A percentile compares a stretch with the other conserved stretches of the same genome.
phyloP scores from a whole-genome alignment of 2,113 vertebrate species.

The Sardina pilchardus region DNA sequence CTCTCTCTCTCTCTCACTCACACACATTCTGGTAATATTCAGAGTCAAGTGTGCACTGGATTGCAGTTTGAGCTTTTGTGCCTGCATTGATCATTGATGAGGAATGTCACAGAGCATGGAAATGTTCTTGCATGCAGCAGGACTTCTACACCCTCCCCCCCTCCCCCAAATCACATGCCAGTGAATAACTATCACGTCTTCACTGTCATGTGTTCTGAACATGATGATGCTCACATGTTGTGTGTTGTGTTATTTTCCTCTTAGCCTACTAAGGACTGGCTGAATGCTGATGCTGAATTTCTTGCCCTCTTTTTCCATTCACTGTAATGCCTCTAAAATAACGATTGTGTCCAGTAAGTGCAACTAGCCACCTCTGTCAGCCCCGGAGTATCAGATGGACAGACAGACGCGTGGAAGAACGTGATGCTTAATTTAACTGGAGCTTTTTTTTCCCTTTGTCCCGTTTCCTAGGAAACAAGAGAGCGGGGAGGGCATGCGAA shows the following conservation, averaged over 20 bases:
- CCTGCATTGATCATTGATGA: background rate
- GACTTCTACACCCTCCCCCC: background rate
- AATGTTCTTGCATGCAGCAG: background rate
- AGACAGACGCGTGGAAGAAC: background rate
- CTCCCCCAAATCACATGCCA: background rate
- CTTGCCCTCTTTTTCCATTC: background rate
- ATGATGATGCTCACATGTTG: background rate
- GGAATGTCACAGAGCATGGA: background rate
- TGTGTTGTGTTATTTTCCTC: background rate
- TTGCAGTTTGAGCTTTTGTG: background rate
- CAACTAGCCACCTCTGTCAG: background rate
- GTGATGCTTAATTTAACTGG: slow-evolving; percentile 27
- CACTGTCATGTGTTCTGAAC: background rate
- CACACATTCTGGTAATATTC: background rate
- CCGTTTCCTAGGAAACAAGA: slow-evolving; percentile 82
- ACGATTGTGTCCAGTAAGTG: background rate
- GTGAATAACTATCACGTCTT: background rate
- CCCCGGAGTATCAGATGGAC: background rate
- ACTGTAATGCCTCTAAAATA: background rate
- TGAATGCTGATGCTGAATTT: background rate
- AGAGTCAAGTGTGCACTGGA: background rate
- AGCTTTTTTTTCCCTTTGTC: slow-evolving; percentile 44
- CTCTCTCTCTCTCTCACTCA: background rate
- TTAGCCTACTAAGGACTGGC: background rate
- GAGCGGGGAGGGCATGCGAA: slow-evolving; percentile 80